Percentiles rank a stretch among this genome's conserved stretches.
Evolutionary conservation across 1,140 invertebrate genomes (phyloP).

Genomic region (Drosophila equinoxialis): DNA sequence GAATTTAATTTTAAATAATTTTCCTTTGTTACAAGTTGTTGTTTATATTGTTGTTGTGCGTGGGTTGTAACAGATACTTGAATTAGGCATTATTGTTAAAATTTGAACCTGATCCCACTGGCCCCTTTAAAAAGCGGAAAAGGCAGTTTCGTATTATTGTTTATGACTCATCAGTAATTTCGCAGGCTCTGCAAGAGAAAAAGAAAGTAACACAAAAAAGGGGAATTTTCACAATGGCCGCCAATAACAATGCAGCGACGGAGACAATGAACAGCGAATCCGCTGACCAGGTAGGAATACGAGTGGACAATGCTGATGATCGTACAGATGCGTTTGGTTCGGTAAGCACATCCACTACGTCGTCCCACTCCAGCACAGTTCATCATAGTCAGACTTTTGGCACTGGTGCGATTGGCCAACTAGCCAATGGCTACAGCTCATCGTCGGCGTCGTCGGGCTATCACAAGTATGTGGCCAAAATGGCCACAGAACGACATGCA

Average conservation of each 20-base stretch:
- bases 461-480: slow-evolving; percentile 83
- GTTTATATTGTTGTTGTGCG: slow-evolving; percentile 17
- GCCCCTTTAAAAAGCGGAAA: slow-evolving; percentile 3
- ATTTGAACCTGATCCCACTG: slow-evolving; percentile 13
- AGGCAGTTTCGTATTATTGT: slow-evolving; percentile 33
- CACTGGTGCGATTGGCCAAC: slow-evolving; percentile 72
- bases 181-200: slow-evolving; percentile 42
- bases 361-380: slow-evolving; percentile 11
- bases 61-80: neutral
- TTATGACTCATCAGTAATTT: slow-evolving; percentile 66
- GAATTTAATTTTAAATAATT: slow-evolving; percentile 9
- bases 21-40: slow-evolving; percentile 42
- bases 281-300: slow-evolving; percentile 69
- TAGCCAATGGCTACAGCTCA: slow-evolving; percentile 67
- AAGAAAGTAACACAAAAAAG: neutral
- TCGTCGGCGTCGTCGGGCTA: slow-evolving; percentile 52
- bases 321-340: slow-evolving; percentile 71
- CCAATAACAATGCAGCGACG: slow-evolving; percentile 26
- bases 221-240: slow-evolving; percentile 58
- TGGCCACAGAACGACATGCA: slow-evolving; percentile 88
- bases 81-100: slow-evolving; percentile 17
- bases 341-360: slow-evolving; percentile 28
- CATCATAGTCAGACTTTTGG: slow-evolving; percentile 38
- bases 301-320: slow-evolving; percentile 57
- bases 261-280: slow-evolving; percentile 51